These are phyloP conservation scores for Crotophaga sulcirostris DNA, from an alignment of 2,113 vertebrate species.

Conservation along the genomic window DNA sequence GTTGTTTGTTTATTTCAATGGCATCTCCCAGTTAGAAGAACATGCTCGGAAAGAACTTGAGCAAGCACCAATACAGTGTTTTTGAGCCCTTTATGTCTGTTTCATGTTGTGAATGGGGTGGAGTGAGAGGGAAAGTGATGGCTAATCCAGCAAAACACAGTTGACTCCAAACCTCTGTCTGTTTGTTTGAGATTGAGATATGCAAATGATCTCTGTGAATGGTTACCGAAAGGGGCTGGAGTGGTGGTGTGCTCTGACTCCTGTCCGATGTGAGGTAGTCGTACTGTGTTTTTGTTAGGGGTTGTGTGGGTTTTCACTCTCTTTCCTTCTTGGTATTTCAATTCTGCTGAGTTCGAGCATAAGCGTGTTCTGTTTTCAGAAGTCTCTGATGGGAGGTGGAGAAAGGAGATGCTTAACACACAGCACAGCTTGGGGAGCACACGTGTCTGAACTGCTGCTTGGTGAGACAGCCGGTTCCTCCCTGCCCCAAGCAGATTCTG, in stretches of 20 bases:
- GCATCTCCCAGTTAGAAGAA: background rate
- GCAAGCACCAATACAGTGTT: background rate
- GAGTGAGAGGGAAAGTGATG: background rate
- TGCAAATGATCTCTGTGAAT: slow-evolving; percentile 49
- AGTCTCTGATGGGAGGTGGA: background rate
- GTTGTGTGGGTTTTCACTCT: background rate
- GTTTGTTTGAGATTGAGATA: background rate
- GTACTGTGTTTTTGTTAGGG: background rate
- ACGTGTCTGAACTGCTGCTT: background rate
- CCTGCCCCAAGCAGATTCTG: background rate
- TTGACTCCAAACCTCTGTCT: background rate
- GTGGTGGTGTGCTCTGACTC: slow-evolving; percentile 31
- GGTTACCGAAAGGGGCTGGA: slow-evolving; percentile 44
- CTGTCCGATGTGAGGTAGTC: background rate
- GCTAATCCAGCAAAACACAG: background rate
- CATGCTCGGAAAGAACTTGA: background rate
- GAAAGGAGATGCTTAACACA: background rate
- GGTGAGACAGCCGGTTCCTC: background rate
- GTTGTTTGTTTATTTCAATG: background rate
- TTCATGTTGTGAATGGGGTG: background rate
- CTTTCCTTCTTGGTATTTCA: background rate
- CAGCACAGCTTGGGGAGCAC: background rate
- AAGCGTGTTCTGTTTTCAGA: background rate
- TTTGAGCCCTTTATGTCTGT: background rate
- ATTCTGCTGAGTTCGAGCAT: background rate